These are phyloP conservation scores for Asobara japonica DNA, from an alignment of 1,140 invertebrate genomes.

Conservation along the genomic window DNA sequence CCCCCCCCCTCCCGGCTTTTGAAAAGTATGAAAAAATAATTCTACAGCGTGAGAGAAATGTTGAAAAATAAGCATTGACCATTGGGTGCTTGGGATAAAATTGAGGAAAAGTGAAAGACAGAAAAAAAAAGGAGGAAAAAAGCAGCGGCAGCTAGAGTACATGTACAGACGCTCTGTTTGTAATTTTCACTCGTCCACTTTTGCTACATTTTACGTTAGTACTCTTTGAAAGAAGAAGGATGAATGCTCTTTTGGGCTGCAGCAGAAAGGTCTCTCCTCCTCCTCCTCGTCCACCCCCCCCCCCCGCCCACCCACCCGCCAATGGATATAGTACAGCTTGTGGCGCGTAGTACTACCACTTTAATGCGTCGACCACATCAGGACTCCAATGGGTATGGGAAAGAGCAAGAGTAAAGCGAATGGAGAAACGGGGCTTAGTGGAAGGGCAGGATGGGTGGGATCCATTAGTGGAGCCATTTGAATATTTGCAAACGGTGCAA, in stretches of 20 bases:
- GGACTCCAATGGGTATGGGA: not conserved
- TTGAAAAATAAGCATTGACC: not conserved
- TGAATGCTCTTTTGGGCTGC: constrained; percentile 17
- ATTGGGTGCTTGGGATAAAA: not conserved
- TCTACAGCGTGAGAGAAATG: not conserved
- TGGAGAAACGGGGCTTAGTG: not conserved
- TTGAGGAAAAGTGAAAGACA: not conserved
- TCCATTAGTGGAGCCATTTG: constrained; percentile 65
- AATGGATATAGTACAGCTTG: not conserved
- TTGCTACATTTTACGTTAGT: not conserved
- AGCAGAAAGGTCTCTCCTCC: not conserved
- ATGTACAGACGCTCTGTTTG: constrained; percentile 41
- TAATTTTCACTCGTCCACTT: constrained; percentile 56
- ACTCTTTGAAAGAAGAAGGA: constrained; percentile 30
- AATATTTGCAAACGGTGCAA: constrained; percentile 65
- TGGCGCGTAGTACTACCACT: constrained; percentile 44
- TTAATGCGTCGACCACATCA: constrained; percentile 56
- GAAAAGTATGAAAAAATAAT: not conserved
- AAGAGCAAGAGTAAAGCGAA: not conserved
- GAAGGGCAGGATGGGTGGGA: constrained; percentile 37
- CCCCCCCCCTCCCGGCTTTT: not conserved
- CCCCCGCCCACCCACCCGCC: not conserved
- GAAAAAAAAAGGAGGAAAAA: no score
- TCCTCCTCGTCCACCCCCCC: no score
- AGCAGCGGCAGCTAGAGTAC: not conserved